Evolutionary conservation across 2,113 vertebrate genomes (phyloP), one percentile per base, ranked within the genome.

Genomic region (Myotis davidii): DNA sequence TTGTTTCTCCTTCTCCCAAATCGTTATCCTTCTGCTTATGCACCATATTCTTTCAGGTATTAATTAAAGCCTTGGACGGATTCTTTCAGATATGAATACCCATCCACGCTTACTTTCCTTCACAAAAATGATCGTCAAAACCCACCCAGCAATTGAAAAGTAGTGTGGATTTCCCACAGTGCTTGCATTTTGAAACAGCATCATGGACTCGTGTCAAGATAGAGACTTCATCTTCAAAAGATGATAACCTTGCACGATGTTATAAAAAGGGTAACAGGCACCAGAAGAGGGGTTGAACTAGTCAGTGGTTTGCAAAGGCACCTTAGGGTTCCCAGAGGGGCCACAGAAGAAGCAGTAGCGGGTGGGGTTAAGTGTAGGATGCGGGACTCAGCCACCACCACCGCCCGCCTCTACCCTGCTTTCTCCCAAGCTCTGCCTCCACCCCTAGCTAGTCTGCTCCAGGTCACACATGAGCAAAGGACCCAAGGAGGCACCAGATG

Each of bases 81-180:
- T 77, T 25, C 20, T 92, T 96, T 87, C 48, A 90, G n/a, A 85
- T 69, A 73, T 93, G 37, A 94, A 69, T 50, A 54, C 14, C n/a
- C 54, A 61, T 82, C 88, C 39, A 2, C 79, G 76, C 86, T 90
- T 78, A 90, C 64, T 95, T 87, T 93, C 5, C 54, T 90, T 23
- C 77, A 34, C 12, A 86, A 45, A 85, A 93, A 91, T 79, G 27
- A 82, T 76, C 82, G 67, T 85, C 94, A 94, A 96, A 92, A 20
- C 2, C 17, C 20, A 59, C 59, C 39, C 21, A 81, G 48, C 73
- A 61, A n/a, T 73, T 61, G 37, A 34, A 95, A 91, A 61, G 45
- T 52, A 87, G 32, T 59, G 4, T 59, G 37, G 23, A 13, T 59
- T 76, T 74, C 79, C 39, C 45, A 52, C 0, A 74, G 54, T 7